phyloP scores from a whole-genome alignment of 1,140 invertebrate species.

The Drosophila ohnishii region DNA sequence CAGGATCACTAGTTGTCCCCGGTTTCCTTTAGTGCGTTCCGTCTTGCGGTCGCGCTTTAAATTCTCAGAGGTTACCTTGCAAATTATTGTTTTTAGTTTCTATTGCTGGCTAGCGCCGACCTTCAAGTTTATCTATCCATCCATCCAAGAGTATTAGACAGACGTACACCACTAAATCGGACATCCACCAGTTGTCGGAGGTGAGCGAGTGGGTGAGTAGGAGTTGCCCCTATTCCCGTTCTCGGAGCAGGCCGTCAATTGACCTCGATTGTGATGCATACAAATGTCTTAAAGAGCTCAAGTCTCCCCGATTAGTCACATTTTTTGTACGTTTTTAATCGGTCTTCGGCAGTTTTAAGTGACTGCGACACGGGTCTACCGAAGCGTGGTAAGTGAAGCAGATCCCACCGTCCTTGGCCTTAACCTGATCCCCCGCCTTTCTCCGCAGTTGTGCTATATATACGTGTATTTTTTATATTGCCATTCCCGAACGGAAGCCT shows the following conservation, averaged over 20 bases:
- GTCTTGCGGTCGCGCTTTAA: conserved; percentile 13
- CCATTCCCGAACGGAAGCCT: conserved; percentile 5
- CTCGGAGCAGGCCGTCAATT: conserved; percentile 22
- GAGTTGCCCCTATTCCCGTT: conserved; percentile 2
- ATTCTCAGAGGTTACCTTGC: conserved; percentile 36
- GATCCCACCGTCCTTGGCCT: too few relatives aligned
- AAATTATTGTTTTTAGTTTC: conserved; percentile 42
- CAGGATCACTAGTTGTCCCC: conserved; percentile 8
- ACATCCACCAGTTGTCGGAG: background rate
- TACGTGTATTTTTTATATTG: conserved; percentile 47
- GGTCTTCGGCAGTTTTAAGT: conserved; percentile 32
- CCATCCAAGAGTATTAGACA: background rate
- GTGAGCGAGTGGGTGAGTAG: conserved; percentile 7
- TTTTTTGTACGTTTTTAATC: conserved; percentile 58
- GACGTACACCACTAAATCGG: background rate
- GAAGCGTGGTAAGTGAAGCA: conserved; percentile 36
- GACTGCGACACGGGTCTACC: conserved; percentile 3
- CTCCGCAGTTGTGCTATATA: conserved; percentile 20
- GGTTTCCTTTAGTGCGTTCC: conserved; percentile 27
- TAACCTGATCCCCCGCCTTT: background rate
- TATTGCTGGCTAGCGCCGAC: conserved; percentile 4
- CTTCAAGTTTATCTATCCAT: conserved; percentile 4
- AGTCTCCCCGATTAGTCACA: conserved; percentile 20
- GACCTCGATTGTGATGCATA: conserved; percentile 27
- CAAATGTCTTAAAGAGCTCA: conserved; percentile 52